Evolutionary conservation across 2,888 invertebrate genomes (phyloP).

Genomic region (Ormia ochracea): DNA sequence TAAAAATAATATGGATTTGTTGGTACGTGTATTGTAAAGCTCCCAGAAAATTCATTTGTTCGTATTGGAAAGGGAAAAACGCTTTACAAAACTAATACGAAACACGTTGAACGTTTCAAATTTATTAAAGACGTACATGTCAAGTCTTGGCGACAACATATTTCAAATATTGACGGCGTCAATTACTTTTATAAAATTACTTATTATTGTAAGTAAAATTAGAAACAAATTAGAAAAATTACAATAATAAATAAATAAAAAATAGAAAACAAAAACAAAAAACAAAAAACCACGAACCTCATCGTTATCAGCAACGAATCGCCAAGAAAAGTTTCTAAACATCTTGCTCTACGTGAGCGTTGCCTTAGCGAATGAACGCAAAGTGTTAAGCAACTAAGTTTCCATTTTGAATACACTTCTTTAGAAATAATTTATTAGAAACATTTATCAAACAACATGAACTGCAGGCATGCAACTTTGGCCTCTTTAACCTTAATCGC

Average conservation of each 20-base stretch:
- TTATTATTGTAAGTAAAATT: neutral
- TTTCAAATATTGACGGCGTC: slow-evolving; percentile 62
- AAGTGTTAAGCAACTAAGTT: neutral
- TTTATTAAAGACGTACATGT: slow-evolving; percentile 58
- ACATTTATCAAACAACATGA: too few relatives aligned
- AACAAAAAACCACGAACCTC: slow-evolving; percentile 30
- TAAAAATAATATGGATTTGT: slow-evolving; percentile 7
- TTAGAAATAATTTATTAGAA: neutral
- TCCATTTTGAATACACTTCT: neutral
- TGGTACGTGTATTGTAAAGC: neutral
- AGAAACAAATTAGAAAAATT: neutral
- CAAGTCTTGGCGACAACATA: slow-evolving; percentile 62
- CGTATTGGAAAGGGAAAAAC: neutral
- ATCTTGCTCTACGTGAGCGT: slow-evolving; percentile 24
- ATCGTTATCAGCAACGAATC: slow-evolving; percentile 16
- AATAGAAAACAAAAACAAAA: too few relatives aligned
- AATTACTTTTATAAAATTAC: slow-evolving; percentile 43
- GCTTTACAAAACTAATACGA: slow-evolving; percentile 45
- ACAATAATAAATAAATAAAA: slow-evolving; percentile 36
- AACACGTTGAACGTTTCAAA: slow-evolving; percentile 59
- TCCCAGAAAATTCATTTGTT: slow-evolving; percentile 20
- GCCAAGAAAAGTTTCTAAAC: neutral
- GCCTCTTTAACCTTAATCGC: neutral
- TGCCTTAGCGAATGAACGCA: neutral
- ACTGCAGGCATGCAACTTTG: neutral